A percentile compares a stretch with the other conserved stretches of the same genome.
These are phyloP conservation scores for Lepas anatifera DNA, from an alignment of 2,888 invertebrate species.

Conservation along the genomic window DNA sequence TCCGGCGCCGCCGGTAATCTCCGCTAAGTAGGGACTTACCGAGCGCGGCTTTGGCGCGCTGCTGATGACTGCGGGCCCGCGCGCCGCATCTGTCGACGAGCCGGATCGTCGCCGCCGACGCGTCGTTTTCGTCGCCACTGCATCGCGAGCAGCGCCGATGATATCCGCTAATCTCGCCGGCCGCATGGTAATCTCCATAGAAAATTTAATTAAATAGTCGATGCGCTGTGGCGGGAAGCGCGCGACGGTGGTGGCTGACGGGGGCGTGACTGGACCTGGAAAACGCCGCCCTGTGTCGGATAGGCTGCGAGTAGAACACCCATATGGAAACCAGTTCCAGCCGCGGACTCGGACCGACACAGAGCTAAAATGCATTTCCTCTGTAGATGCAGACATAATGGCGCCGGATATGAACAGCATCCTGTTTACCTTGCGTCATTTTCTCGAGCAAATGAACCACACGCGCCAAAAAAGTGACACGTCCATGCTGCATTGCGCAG, in stretches of 20 bases:
- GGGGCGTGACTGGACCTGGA: neutral
- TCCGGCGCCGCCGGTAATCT: neutral
- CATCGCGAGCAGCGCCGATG: neutral
- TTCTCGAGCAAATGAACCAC: too few species aligned
- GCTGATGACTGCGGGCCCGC: neutral
- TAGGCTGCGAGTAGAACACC: too few species aligned
- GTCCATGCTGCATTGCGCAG: too few species aligned
- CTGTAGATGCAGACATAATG: too few species aligned
- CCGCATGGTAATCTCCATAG: conserved; percentile 4
- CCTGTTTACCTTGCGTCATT: too few species aligned
- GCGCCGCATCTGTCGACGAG: neutral
- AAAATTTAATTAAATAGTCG: conserved; percentile 11
- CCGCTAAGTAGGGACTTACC: conserved; percentile 2
- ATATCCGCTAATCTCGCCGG: neutral
- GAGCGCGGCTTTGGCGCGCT: neutral
- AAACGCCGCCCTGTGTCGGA: neutral
- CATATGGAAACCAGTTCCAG: too few species aligned
- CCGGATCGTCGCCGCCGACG: neutral
- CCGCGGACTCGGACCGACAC: too few species aligned
- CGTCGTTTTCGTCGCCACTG: neutral
- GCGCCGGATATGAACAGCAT: too few species aligned
- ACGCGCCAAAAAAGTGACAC: too few species aligned
- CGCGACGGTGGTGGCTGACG: neutral
- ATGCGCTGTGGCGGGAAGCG: too few species aligned
- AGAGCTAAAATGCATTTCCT: too few species aligned